These are phyloP conservation scores for Enhydra lutris DNA, from an alignment of 2,113 vertebrate genomes.

Conservation along the genomic window DNA sequence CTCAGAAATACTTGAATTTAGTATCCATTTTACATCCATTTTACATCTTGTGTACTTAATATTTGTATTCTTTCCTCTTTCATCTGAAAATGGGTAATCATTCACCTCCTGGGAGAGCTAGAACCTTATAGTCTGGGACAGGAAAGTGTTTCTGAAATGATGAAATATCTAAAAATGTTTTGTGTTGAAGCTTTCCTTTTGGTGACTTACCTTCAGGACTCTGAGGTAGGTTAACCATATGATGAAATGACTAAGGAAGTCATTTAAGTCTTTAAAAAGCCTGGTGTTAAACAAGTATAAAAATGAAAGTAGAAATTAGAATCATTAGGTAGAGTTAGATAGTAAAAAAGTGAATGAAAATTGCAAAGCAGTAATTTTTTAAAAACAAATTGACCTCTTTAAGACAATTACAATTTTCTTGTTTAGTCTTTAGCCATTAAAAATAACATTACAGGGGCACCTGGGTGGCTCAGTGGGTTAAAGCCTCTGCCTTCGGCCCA, in stretches of 20 bases:
- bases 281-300: neutral
- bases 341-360: conserved; percentile 31
- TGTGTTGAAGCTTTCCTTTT: neutral
- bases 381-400: neutral
- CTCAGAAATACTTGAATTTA: neutral
- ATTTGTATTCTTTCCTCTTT: conserved; percentile 17
- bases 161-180: neutral
- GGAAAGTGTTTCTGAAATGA: neutral
- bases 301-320: neutral
- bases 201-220: neutral
- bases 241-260: neutral
- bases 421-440: neutral
- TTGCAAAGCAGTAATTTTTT: neutral
- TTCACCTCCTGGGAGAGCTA: neutral
- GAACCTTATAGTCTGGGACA: neutral
- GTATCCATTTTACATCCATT: neutral
- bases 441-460: neutral
- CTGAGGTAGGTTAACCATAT: neutral
- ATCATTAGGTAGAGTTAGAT: neutral
- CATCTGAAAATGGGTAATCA: conserved; percentile 22
- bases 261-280: neutral
- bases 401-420: neutral
- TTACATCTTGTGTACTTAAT: neutral
- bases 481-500: no score
- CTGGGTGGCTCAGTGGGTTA: no score